Conservation (phyloP, 2,797 vertebrate species). For the Sardinella longiceps region DNA sequence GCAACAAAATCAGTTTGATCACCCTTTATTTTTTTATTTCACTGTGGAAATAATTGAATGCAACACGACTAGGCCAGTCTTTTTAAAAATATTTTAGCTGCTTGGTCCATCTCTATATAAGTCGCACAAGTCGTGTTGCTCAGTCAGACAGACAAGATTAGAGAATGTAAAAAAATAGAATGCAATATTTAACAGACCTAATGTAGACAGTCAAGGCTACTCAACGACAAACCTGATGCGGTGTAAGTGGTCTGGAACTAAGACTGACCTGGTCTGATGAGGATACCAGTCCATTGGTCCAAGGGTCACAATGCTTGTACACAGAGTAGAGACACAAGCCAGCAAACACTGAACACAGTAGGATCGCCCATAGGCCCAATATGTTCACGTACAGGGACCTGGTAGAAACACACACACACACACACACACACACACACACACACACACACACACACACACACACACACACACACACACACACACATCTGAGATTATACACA, state of each 20-base stretch:
- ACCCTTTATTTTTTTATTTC: no score
- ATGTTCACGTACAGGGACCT: constrained; percentile 92
- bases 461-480: background rate
- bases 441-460: background rate
- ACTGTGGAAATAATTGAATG: no score
- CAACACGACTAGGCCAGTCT: no score
- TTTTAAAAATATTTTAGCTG: no score
- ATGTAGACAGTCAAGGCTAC: no score
- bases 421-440: background rate
- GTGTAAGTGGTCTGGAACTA: background rate
- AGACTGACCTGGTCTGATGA: constrained; percentile 85
- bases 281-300: constrained; percentile 78
- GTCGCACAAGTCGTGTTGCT: no score
- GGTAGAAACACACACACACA: constrained; percentile 18
- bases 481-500: background rate
- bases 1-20: no score
- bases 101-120: no score
- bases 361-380: constrained; percentile 84
- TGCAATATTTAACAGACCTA: no score
- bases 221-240: no score
- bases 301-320: constrained; percentile 90
- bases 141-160: no score
- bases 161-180: no score
- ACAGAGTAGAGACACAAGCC: constrained; percentile 89
- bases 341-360: constrained; percentile 78